Percentiles rank a stretch among this genome's conserved stretches.
Conservation (phyloP, 2,888 invertebrate genomes). For the Drosophila meridionalis region DNA sequence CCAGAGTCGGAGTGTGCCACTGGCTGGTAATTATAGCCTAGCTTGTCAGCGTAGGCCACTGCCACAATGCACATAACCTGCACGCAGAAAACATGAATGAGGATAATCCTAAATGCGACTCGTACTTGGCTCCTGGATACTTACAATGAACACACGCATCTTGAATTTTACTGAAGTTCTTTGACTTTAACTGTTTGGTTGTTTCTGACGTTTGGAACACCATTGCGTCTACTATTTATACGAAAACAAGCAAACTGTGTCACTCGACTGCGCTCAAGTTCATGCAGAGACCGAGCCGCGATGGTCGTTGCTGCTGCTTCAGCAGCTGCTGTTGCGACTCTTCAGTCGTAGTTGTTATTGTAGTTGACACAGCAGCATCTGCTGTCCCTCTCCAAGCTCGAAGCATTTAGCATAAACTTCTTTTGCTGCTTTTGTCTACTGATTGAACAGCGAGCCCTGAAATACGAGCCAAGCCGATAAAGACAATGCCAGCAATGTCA, state of each 20-base stretch:
- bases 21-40: slow-evolving; percentile 82
- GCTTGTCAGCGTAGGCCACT: slow-evolving; percentile 77
- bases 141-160: slow-evolving; percentile 80
- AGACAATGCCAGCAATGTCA: slow-evolving; percentile 66
- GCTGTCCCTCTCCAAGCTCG: slow-evolving; percentile 34
- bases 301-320: slow-evolving; percentile 46
- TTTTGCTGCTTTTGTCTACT: slow-evolving; percentile 75
- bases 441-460: slow-evolving; percentile 64
- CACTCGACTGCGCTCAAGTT: slow-evolving; percentile 77
- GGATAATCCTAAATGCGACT: slow-evolving; percentile 47
- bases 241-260: slow-evolving; percentile 70
- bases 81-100: slow-evolving; percentile 10
- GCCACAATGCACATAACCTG: slow-evolving; percentile 81
- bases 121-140: slow-evolving; percentile 41
- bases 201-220: slow-evolving; percentile 66
- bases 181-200: slow-evolving; percentile 69
- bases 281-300: slow-evolving; percentile 66
- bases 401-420: slow-evolving; percentile 68
- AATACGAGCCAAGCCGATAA: slow-evolving; percentile 52
- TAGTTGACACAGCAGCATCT: slow-evolving; percentile 12
- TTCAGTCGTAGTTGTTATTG: slow-evolving; percentile 25
- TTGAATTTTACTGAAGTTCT: slow-evolving; percentile 67
- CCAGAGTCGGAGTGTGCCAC: slow-evolving; percentile 69
- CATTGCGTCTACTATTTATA: slow-evolving; percentile 73
- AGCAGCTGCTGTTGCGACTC: slow-evolving; percentile 27